Evolutionary conservation across 2,888 invertebrate genomes (phyloP).

Genomic region (Metalampra italica): DNA sequence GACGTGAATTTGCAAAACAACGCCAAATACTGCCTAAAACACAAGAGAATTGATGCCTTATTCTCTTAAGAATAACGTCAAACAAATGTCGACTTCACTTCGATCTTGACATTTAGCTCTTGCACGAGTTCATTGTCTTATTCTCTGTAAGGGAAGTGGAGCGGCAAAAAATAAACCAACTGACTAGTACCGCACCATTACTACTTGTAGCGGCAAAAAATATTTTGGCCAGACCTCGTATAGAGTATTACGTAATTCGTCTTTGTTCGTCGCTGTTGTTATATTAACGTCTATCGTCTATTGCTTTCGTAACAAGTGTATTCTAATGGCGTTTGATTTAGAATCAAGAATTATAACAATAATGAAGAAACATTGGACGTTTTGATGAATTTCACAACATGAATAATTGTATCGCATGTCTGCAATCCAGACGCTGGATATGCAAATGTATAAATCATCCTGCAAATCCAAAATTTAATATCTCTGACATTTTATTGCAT

Average conservation of each 20-base stretch:
- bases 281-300: conserved; percentile 9
- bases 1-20: neutral
- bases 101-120: conserved; percentile 37
- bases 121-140: conserved; percentile 27
- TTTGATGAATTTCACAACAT: too few species aligned
- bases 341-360: neutral
- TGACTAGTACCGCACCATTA: conserved; percentile 11
- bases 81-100: conserved; percentile 12
- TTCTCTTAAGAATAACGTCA: neutral
- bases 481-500: conserved; percentile 35
- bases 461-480: conserved; percentile 11
- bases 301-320: conserved; percentile 14
- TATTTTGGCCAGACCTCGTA: neutral
- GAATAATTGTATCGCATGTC: too few species aligned
- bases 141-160: conserved; percentile 15
- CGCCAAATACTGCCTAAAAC: neutral
- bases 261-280: conserved; percentile 15
- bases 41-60: neutral
- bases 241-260: conserved; percentile 22
- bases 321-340: conserved; percentile 1
- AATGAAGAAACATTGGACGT: neutral
- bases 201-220: conserved; percentile 2
- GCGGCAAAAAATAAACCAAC: conserved; percentile 9
- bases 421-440: too few species aligned
- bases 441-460: conserved; percentile 2